Evolutionary conservation across 2,888 invertebrate genomes (phyloP), one percentile per base, ranked within the genome.

Genomic region (Cremastobaeus sp.): DNA sequence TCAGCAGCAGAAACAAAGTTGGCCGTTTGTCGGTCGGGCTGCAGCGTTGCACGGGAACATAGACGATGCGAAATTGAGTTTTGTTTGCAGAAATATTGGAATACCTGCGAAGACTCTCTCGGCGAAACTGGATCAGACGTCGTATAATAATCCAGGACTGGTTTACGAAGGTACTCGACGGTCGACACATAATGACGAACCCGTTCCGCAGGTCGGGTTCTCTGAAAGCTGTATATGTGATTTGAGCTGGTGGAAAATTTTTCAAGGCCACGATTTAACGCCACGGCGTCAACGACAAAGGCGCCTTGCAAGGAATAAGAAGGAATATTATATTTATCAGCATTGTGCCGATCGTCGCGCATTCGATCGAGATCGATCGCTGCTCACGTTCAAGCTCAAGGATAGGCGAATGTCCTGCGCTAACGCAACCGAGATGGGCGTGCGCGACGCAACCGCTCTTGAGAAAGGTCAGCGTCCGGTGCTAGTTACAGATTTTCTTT

Each of bases 391-490:
- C 71, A 71, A 71, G 71, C 71, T 71, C 71, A 71, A 71, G 71
- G 71, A 71, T 65, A 69, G 71, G 71, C 71, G 71, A 71, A 65
- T 59, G 71, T 71, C 71, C 71, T 71, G 64, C 50, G 43, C 57
- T 50, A 69, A 69, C 60, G 45, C 48, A 21, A 30, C 37, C 60
- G 57, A 64, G 65, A 71, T 65, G 59, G 71, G 71, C 52, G 71
- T 65, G 59, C 57, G 71, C 70, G 57, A 41, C 70, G 54, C 39
- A 65, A 50, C 64, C 45, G 64, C 35, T 62, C 71, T 71, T 71
- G 71, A 54, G 71, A 59, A 59, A 71, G 71, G 71, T 71, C 71
- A 71, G 71, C 59, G 70, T 64, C 70, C 71, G 71, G 52, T 48
- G 45, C 62, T 50, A 45, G 55, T 71, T 71, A 64, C 57, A 64